A percentile compares a stretch with the other conserved stretches of the same genome.
Evolutionary conservation across 2,888 invertebrate species (phyloP).

Genomic region (Drosophila heteroneura): DNA sequence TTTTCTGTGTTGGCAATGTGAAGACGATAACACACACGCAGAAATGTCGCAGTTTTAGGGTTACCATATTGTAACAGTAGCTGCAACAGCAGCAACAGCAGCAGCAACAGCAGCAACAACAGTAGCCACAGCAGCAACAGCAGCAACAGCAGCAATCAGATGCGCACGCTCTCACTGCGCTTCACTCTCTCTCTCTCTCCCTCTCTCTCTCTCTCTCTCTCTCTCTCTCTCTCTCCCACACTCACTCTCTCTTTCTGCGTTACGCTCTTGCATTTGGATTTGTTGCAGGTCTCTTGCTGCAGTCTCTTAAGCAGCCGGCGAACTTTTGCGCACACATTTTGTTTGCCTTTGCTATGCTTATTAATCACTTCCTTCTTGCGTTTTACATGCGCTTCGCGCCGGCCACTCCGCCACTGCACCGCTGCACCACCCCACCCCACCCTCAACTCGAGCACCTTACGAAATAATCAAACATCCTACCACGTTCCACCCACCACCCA

Average conservation of each 20-base stretch:
- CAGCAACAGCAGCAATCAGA: conserved; percentile 27
- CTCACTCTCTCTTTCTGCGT: not conserved
- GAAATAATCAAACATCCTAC: not conserved
- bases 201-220: not conserved
- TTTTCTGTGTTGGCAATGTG: conserved; percentile 47
- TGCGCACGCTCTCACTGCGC: conserved; percentile 72
- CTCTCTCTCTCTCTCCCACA: not conserved
- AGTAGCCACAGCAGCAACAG: not conserved
- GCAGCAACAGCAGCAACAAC: not conserved
- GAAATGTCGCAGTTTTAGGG: conserved; percentile 52
- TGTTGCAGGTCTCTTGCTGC: conserved; percentile 38
- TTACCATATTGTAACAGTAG: conserved; percentile 56
- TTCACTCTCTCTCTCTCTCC: conserved; percentile 10
- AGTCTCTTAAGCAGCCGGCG: conserved; percentile 54
- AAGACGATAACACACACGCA: conserved; percentile 67
- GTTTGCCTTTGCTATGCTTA: conserved; percentile 57
- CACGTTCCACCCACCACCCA: not conserved
- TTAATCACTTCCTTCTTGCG: conserved; percentile 73
- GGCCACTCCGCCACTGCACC: not conserved
- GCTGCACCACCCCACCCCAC: not conserved
- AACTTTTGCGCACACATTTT: conserved; percentile 38
- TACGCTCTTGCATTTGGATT: conserved; percentile 20
- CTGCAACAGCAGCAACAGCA: not conserved
- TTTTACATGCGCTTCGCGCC: conserved; percentile 51
- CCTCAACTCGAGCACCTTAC: not conserved